Evolutionary conservation across 2,888 invertebrate species (phyloP).

Genomic region (Netelia virgata): DNA sequence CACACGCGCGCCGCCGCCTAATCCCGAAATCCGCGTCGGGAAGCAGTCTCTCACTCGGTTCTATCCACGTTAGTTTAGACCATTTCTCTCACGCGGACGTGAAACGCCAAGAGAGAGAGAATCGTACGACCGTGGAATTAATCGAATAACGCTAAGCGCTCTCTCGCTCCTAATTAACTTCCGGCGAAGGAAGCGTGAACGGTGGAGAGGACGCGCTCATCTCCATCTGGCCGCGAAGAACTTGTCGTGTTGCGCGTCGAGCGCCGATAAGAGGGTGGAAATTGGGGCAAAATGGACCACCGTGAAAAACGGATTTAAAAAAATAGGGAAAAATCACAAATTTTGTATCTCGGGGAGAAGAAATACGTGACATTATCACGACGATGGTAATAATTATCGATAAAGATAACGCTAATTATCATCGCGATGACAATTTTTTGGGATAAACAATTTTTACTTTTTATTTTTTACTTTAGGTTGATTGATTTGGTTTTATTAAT

Average conservation of each 20-base stretch:
- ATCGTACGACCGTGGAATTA: conserved; percentile 70
- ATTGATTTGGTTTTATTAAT: no score
- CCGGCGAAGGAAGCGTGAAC: conserved; percentile 59
- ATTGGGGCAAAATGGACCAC: no score
- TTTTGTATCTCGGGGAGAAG: no score
- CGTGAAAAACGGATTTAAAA: no score
- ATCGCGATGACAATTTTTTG: no score
- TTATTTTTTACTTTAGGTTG: no score
- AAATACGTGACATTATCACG: no score
- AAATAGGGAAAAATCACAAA: no score
- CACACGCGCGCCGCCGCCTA: conserved; percentile 56
- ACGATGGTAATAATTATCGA: no score
- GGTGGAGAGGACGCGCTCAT: conserved; percentile 38
- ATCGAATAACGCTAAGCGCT: conserved; percentile 70
- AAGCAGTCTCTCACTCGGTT: conserved; percentile 44
- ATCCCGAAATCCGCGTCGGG: conserved; percentile 69
- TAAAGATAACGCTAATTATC: no score
- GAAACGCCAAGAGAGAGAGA: conserved; percentile 38
- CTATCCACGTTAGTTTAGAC: conserved; percentile 23
- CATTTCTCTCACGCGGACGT: conserved; percentile 31
- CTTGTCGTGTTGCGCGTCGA: conserved; percentile 18
- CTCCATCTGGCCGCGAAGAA: conserved; percentile 52
- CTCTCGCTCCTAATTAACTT: conserved; percentile 72
- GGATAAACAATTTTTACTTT: no score
- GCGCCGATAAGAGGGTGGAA: no score